phyloP scores from a whole-genome alignment of 2,113 vertebrate genomes.

The Pimephales promelas region DNA sequence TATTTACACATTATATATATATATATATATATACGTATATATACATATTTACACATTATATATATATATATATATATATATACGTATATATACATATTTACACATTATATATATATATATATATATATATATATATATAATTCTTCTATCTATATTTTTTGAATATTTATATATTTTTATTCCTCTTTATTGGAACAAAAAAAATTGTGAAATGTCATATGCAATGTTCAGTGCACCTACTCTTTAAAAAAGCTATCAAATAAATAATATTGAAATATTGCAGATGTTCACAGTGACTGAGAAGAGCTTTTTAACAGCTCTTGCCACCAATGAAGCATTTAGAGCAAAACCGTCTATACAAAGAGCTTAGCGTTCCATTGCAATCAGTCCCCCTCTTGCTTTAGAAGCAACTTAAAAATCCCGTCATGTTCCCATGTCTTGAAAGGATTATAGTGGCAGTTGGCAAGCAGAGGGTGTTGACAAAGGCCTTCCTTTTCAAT shows the following conservation, averaged over 20 bases:
- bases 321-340: background rate
- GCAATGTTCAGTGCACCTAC: background rate
- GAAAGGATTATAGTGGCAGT: slow-evolving; percentile 46
- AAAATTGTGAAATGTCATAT: background rate
- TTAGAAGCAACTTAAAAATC: slow-evolving; percentile 48
- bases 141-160: background rate
- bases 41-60: no score
- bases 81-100: no score
- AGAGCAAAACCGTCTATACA: slow-evolving; percentile 19
- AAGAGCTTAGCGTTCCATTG: slow-evolving; percentile 13
- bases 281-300: background rate
- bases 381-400: slow-evolving; percentile 6
- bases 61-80: no score
- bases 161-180: background rate
- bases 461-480: slow-evolving; percentile 50
- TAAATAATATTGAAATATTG: background rate
- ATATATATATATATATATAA: no score
- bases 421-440: slow-evolving; percentile 47
- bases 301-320: background rate
- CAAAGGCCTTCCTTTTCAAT: slow-evolving; percentile 42
- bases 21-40: no score
- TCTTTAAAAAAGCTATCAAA: background rate
- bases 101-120: no score
- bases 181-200: background rate
- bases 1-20: no score